phyloP scores from a whole-genome alignment of 2,113 vertebrate genomes.

The Lutjanus erythropterus region DNA sequence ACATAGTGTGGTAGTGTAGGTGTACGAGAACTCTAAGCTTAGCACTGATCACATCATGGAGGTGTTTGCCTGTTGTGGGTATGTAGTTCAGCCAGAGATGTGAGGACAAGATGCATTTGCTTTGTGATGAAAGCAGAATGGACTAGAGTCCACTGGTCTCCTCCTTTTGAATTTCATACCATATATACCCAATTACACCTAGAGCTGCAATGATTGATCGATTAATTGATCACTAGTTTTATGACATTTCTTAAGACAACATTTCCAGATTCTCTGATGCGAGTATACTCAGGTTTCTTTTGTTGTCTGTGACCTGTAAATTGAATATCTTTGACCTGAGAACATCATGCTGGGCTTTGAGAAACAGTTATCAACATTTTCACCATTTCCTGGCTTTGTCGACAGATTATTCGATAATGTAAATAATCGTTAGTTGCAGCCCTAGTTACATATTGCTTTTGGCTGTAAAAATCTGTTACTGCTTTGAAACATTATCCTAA shows the following conservation, averaged over 20 bases:
- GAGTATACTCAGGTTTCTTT: too few species aligned
- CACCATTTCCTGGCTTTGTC: too few species aligned
- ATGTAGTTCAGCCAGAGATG: constrained; percentile 15
- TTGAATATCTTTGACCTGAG: too few species aligned
- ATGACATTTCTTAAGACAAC: too few species aligned
- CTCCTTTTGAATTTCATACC: background rate
- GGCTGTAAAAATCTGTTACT: background rate
- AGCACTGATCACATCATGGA: background rate
- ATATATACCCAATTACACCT: background rate
- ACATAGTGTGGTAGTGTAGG: background rate
- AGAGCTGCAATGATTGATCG: too few species aligned
- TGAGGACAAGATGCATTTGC: background rate
- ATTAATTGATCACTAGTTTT: too few species aligned
- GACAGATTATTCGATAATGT: too few species aligned
- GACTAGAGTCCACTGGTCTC: background rate
- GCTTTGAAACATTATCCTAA: background rate
- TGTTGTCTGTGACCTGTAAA: too few species aligned
- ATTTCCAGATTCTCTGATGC: too few species aligned
- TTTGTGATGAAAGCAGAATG: background rate
- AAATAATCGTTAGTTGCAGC: too few species aligned
- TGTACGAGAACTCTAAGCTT: background rate
- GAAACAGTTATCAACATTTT: too few species aligned
- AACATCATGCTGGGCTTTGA: too few species aligned
- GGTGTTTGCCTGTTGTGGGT: background rate
- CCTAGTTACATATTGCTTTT: background rate